Conservation (phyloP, 2,113 vertebrate species). For the Cnemophilus loriae region DNA sequence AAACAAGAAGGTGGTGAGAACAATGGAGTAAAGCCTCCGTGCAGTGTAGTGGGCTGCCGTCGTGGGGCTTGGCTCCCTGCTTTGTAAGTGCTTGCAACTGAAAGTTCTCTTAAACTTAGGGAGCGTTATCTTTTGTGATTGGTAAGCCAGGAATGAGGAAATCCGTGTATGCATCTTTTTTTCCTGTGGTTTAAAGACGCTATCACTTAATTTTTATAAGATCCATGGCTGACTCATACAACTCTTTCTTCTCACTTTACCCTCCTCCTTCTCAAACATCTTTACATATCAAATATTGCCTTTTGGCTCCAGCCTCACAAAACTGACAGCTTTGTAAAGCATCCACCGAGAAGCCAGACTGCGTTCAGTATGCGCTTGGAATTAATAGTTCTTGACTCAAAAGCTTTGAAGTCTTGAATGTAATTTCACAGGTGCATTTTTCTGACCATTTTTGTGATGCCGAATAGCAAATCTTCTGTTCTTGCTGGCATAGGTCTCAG, state of each 20-base stretch:
- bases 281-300: slow-evolving; percentile 54
- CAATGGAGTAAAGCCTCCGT: not conserved
- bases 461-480: not conserved
- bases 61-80: not conserved
- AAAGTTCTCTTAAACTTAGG: slow-evolving; percentile 26
- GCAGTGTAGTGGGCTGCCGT: not conserved
- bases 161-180: not conserved
- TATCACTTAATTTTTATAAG: slow-evolving; percentile 8
- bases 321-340: slow-evolving; percentile 59
- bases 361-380: slow-evolving; percentile 18
- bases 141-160: slow-evolving; percentile 17
- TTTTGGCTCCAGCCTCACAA: slow-evolving; percentile 49
- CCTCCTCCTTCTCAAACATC: slow-evolving; percentile 58
- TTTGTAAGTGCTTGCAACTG: fast-evolving
- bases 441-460: not conserved
- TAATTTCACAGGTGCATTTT: slow-evolving; percentile 43
- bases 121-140: not conserved
- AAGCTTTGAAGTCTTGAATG: slow-evolving; percentile 9
- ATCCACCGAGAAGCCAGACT: slow-evolving; percentile 39
- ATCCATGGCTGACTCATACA: slow-evolving; percentile 27
- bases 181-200: not conserved
- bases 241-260: slow-evolving; percentile 32
- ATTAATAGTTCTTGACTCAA: slow-evolving; percentile 45
- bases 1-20: slow-evolving; percentile 20
- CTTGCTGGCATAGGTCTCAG: not conserved